A percentile compares a stretch with the other conserved stretches of the same genome.
phyloP scores from a whole-genome alignment of 2,888 invertebrate species.

The Falcaria lacertinaria region DNA sequence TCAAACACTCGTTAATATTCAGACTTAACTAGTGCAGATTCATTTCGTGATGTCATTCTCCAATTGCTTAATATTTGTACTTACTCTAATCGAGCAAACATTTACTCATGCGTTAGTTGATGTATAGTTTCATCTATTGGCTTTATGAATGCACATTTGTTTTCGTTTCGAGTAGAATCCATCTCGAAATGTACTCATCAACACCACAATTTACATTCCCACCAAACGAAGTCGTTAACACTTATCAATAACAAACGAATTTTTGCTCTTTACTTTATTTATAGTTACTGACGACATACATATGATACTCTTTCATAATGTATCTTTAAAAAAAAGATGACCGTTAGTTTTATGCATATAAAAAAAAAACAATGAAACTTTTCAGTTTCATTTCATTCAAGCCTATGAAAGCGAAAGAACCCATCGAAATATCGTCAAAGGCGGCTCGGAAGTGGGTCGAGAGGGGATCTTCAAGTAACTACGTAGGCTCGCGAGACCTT shows the following conservation, averaged over 20 bases:
- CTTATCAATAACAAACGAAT: no score
- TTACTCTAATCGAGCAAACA: background rate
- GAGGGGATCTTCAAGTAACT: conserved; percentile 29
- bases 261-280: no score
- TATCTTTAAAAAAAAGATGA: no score
- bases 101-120: background rate
- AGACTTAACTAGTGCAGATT: background rate
- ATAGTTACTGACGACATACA: no score
- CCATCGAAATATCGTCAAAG: conserved; percentile 41
- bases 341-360: no score
- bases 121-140: background rate
- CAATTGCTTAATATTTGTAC: background rate
- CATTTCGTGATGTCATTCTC: background rate
- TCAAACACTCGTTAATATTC: background rate
- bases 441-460: conserved; percentile 46
- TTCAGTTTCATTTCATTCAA: no score
- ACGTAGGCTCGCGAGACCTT: conserved; percentile 7
- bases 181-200: no score
- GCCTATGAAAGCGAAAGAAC: conserved; percentile 28
- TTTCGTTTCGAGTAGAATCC: background rate
- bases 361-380: conserved; percentile 1
- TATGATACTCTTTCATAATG: no score
- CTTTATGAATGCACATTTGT: background rate
- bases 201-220: no score
- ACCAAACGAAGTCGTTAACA: no score